Base-by-base conservation (phyloP, 2,797 vertebrate genomes). In the Acanthopagrus latus region DNA sequence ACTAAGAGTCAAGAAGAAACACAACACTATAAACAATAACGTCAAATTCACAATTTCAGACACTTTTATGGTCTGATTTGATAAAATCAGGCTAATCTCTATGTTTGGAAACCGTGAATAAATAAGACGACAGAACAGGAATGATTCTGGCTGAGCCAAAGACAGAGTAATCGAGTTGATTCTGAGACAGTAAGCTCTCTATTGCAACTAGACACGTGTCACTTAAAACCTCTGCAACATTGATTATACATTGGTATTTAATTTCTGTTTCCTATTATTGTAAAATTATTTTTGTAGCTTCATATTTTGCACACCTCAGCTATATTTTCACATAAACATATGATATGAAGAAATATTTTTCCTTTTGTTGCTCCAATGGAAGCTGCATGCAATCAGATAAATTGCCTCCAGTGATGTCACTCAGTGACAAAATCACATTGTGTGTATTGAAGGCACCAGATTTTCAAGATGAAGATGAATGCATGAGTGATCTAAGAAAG, bases 41-140 rank as follows among this genome's bases (percentile, higher is more conserved):
- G 13, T 59, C 13, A 68, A 63, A 55, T 14, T 13, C 5, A 13
- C n/a, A 76, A 48, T 48, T 50, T 8, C 50, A 69, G 29, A 23
- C 54, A 10, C 18, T 41, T 74, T 73, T 17, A 69, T 65, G 11
- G 63, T 29, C 16, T 17, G 20, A 52, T 33, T 73, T 68, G 16
- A 58, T 33, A 1, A 66, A 50, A 52, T 23, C 38, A 27, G 21
- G 23, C 41, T 56, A 62, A 73, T 62, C 20, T 38, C 5, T 16
- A 21, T 59, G 64, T 76, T 79, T 71, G 43, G 46, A 50, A 66
- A 62, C 52, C 33, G 64, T 20, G 43, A 44, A 64, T 70, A 50
- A 74, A 50, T 48, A 38, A 76, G 1, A 21, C 6, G 8, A 43
- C 21, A 54, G 56, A 51, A 29, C 16, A 68, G 33, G 25, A 62